Evolutionary conservation across 2,888 invertebrate species (phyloP), one percentile per base, ranked within the genome.

Genomic region (Athalia circularis): DNA sequence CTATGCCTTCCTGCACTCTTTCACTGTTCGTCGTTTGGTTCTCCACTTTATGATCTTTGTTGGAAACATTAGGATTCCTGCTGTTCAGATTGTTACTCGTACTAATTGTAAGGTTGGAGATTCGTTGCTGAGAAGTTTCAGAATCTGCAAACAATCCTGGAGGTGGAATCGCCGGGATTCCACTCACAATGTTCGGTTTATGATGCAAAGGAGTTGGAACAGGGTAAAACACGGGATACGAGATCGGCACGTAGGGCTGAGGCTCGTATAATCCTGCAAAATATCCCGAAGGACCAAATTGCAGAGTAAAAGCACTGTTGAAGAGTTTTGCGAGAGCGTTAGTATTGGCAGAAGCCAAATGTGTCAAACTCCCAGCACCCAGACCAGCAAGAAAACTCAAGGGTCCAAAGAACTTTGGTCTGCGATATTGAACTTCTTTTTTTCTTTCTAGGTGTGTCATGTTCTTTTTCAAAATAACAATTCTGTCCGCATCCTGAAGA

Each of bases 351-450:
- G 80, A 59, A 5, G 81, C 54, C 50, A 77, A 65, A 77, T 75
- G 77, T 13, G 84, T 78, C 43, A 84, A 81, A 65, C 82, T 81
- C 7, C 83, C 85, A 15, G 86, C 80, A 47, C 86, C 84, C 4
- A 88, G 74, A 50, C 89, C 88, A 57, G 88, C 84, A 4, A 89
- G 61, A 11, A 90, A 82, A 3, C 88, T 86, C 13, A 89, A 79
- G 70, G 85, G 84, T 3, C 86, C 85, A 2, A 88, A 82, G 64
- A 88, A 83, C 82, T 86, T 85, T 0, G 84, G 82, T 4, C 80
- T 83, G 4, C 88, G 77, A 47, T 79, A 43, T 57, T 13, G 9
- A 50, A 50, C 50, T 61, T 75, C 43, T 9, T 29, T 9, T 64
- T 64, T 50, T 29, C 29, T n/a, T 3, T 3, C 11, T 3, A 7